Evolutionary conservation across 1,140 invertebrate genomes (phyloP), one percentile per base, ranked within the genome.

Genomic region (Nasonia giraulti): DNA sequence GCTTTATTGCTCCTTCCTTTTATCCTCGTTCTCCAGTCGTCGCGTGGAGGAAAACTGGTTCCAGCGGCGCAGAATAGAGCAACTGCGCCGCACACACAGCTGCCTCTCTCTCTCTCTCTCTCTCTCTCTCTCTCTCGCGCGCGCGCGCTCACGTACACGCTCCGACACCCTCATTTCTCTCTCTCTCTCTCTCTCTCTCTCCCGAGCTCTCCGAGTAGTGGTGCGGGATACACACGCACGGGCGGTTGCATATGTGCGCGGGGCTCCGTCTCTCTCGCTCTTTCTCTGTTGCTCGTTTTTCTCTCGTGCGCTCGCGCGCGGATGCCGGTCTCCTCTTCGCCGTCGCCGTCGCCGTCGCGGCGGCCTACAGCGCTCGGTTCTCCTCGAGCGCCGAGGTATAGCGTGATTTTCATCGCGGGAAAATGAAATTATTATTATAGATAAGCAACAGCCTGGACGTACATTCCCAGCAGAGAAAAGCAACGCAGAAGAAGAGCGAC

Each of bases 1-100:
- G 11, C 87, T 82, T 88, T n/a, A 62, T 62, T 62, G 17, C 55
- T 77, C 75, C 27, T 73, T 73, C 71, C 44, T 50, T 71, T 76
- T 77, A 47, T 69, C 17, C 55, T 33, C 62, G 82, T 50, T 37
- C 31, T 20, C 31, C 66, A 31, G 81, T 82, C 40, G 78, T 71
- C 76, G 87, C 88, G 88, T 89, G 84, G 88, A 92, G 91, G 90
- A 93, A 93, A 92, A 93, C 92, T 92, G 91, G 92, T 93, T 93
- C 90, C 91, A 91, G 89, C 90, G 90, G 89, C 55, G 89, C 87
- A 91, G 91, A 92, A 92, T 93, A 93, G 91, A 92, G 90, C 89
- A 92, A 90, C 91, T 90, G 87, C 87, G 88, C 86, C 89, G 89
- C 87, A 14, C 75, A 23, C 40, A 40, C 17, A 44, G 8, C 17